These are phyloP conservation scores for Plutomurus gul DNA, from an alignment of 1,140 invertebrate species.

Conservation along the genomic window DNA sequence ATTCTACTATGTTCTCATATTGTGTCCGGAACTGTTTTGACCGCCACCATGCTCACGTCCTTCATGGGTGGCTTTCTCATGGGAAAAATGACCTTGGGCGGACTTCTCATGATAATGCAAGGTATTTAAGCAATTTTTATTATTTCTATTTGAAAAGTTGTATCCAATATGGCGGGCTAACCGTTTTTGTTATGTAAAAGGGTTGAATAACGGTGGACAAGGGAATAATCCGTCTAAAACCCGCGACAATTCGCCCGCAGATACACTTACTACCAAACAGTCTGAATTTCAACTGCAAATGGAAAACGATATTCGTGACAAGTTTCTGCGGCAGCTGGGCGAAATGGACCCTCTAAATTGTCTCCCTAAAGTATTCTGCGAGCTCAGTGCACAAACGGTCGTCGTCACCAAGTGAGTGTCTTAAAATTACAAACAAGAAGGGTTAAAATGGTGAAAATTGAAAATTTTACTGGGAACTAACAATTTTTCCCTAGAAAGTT, in stretches of 20 bases:
- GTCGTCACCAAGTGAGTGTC: no score
- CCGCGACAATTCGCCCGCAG: not conserved
- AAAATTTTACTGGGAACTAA: no score
- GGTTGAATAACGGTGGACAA: not conserved
- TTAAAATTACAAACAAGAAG: not conserved
- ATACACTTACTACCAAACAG: not conserved
- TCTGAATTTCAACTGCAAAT: not conserved
- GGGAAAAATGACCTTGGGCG: slow-evolving; percentile 25
- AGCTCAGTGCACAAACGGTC: slow-evolving; percentile 37
- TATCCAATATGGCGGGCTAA: no score
- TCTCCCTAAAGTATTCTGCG: slow-evolving; percentile 41
- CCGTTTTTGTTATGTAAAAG: not conserved
- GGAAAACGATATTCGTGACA: slow-evolving; percentile 23
- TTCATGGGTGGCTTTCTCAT: slow-evolving; percentile 45
- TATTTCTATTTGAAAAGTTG: not conserved
- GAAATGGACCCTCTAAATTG: slow-evolving; percentile 39
- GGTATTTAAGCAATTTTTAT: not conserved
- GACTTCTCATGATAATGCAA: slow-evolving; percentile 7
- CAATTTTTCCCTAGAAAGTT: no score
- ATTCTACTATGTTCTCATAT: not conserved
- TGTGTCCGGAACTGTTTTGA: not conserved
- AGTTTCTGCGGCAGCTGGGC: slow-evolving; percentile 13
- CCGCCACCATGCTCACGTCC: not conserved
- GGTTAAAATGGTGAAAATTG: no score
- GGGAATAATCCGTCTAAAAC: not conserved